Evolutionary conservation across 2,113 vertebrate species (phyloP), one percentile per base, ranked within the genome.

Genomic region (Mus spicilegus): DNA sequence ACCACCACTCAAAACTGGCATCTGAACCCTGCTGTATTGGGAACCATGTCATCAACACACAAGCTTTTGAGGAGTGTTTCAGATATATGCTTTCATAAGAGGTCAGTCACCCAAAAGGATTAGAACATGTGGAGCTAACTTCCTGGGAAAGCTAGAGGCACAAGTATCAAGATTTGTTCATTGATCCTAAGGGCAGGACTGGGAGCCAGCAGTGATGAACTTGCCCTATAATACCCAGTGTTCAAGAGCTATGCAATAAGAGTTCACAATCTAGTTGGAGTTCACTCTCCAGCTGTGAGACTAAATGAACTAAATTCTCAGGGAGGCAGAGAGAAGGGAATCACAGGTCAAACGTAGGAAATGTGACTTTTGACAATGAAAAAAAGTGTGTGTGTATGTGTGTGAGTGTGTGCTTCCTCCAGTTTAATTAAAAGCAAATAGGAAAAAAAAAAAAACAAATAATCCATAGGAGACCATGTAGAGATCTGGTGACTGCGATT

Each of bases 301-400:
- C 51, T 46, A 42, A 51, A 12, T 58, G 14, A 54, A 28, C 13
- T 26, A 17, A 81, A 24, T 70, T 73, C 9, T 11, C 33, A 30
- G 33, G n/a, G 8, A 58, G 54, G 51, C n/a, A 56, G 61, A 58
- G 39, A 58, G 56, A 26, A 24, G 9, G 22, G 10, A 2, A 67
- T 13, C 14, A 3, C 54, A 84, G 51, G 16, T 7, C 8, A 39
- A 1, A 42, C 24, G 19, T 2, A 7, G 26, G 1, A 26, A 10
- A 69, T 19, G 56, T 46, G 58, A 20, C 67, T 54, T 67, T 73
- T 69, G 51, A 86, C 10, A 9, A 28, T 28, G 14, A 42, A 76
- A n/a, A 24, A 86, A 33, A 3, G 42, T 42, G 42, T 42, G 42
- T 42, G 42, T 42, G 42, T 42, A 42, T 42, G 42, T 42, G 42